Percentiles rank a stretch among this genome's conserved stretches.
phyloP scores from a whole-genome alignment of 2,797 vertebrate genomes.

The Tokudaia muenninki region DNA sequence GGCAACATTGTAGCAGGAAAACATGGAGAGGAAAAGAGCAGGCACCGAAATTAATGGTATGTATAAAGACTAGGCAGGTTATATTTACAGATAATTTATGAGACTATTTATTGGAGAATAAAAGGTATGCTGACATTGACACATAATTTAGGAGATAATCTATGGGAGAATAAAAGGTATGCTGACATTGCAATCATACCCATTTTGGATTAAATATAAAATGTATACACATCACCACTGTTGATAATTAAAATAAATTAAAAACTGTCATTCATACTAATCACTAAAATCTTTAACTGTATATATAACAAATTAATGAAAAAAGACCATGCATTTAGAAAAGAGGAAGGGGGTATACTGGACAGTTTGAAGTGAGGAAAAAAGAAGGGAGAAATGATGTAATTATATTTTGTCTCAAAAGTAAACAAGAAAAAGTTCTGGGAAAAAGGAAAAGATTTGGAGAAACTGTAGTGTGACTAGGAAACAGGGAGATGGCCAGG shows the following conservation, averaged over 20 bases:
- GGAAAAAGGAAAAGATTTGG: not conserved
- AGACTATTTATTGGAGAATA: slow-evolving; percentile 43
- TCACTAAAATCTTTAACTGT: slow-evolving; percentile 11
- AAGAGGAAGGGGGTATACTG: not conserved
- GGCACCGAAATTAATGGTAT: not conserved
- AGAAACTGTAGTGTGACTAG: not conserved
- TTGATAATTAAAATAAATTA: slow-evolving; percentile 40
- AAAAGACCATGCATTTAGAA: not conserved
- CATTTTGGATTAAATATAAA: slow-evolving; percentile 41
- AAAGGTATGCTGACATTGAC: not conserved
- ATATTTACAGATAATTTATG: not conserved
- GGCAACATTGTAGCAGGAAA: fast-evolving
- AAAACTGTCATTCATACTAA: not conserved
- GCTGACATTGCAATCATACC: not conserved
- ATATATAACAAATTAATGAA: not conserved
- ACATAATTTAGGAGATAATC: too few relatives aligned
- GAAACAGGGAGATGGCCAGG: not conserved
- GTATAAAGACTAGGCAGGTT: not conserved
- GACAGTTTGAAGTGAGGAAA: too few relatives aligned
- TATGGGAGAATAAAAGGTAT: not conserved
- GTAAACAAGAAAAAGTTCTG: not conserved
- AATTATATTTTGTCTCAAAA: not conserved
- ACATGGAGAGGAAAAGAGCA: not conserved
- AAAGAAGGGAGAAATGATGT: not conserved
- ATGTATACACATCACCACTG: not conserved